Percentiles rank a stretch among this genome's conserved stretches.
phyloP scores from a whole-genome alignment of 2,113 vertebrate species.

The Oxyruncus cristatus region DNA sequence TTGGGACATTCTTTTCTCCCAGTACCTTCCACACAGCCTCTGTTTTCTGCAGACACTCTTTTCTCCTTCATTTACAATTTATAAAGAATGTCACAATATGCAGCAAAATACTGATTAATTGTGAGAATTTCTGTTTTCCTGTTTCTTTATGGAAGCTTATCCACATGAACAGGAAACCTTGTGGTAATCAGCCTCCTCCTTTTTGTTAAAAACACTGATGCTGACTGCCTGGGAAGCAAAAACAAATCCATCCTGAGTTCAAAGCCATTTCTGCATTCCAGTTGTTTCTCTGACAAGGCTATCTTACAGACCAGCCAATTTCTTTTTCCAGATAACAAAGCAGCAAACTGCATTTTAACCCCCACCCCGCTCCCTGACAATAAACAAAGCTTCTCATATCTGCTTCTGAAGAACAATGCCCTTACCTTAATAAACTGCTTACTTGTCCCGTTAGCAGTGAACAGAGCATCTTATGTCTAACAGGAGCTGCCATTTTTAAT shows the following conservation, averaged over 20 bases:
- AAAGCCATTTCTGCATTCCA: conserved; percentile 18
- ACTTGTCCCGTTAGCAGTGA: background rate
- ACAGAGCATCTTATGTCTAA: background rate
- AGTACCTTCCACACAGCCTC: background rate
- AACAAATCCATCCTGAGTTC: conserved; percentile 50
- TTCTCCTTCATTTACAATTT: conserved; percentile 1
- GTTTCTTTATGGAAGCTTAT: conserved; percentile 37
- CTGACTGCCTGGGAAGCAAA: conserved; percentile 40
- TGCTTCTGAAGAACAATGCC: background rate
- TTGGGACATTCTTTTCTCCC: background rate
- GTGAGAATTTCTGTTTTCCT: conserved; percentile 9
- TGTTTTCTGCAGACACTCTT: background rate
- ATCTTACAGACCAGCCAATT: background rate
- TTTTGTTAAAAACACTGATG: conserved; percentile 28
- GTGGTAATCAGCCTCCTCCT: background rate
- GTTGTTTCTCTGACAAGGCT: conserved; percentile 5
- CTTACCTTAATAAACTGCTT: conserved; percentile 29
- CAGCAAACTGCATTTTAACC: background rate
- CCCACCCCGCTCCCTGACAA: accelerated
- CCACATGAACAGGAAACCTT: conserved; percentile 39
- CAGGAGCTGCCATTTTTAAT: background rate
- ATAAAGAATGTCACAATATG: background rate
- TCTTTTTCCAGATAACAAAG: background rate
- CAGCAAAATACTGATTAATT: background rate
- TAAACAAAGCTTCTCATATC: background rate